Base-by-base conservation (phyloP, 1,140 invertebrate species). In the Hirudo medicinalis region DNA sequence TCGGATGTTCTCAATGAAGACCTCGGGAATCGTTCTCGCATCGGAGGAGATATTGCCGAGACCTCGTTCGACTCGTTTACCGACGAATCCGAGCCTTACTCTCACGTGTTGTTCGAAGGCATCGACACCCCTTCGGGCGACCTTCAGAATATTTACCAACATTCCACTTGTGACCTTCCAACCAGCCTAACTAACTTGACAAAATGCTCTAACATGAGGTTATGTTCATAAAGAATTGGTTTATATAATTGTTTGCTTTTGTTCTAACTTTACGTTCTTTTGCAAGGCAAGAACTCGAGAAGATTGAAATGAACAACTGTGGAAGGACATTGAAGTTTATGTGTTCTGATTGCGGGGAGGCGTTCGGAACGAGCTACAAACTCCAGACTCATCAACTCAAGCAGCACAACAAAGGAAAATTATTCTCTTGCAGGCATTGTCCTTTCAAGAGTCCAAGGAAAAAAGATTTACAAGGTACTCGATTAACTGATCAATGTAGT, bases 401-500 rank as follows among this genome's bases (percentile, higher is more conserved):
- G 53, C 25, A 27, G 3, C 73, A 74, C 67, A 36, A 63, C 70
- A 74, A 71, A 72, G 73, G 73, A 32, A 72, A 69, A n/a, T 66
- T 74, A 19, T 74, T 74, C 66, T 67, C 63, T 53, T 74, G 73
- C 55, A 54, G 67, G 29, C 29, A 71, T 53, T 74, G 73, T 55
- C 40, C 29, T 17, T 74, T 74, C 66, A 74, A 55, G 49, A 74
- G 73, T 57, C 73, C 73, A 54, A 29, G 73, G 27, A 74, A 74
- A 66, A 74, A 74, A 68, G 73, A 74, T 68, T 69, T 74, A 36
- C 73, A 74, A 71, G 73, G 73, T 74, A 19, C 22, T 49, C 1
- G 19, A 49, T 54, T 54, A 54, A 60, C 55, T 40, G 40, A 40
- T 6, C 11, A 40, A 40, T 40, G 40, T 40, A 4, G 11, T 40